Base-by-base conservation (phyloP, 2,113 vertebrate species). In the Syrmaticus mikado region DNA sequence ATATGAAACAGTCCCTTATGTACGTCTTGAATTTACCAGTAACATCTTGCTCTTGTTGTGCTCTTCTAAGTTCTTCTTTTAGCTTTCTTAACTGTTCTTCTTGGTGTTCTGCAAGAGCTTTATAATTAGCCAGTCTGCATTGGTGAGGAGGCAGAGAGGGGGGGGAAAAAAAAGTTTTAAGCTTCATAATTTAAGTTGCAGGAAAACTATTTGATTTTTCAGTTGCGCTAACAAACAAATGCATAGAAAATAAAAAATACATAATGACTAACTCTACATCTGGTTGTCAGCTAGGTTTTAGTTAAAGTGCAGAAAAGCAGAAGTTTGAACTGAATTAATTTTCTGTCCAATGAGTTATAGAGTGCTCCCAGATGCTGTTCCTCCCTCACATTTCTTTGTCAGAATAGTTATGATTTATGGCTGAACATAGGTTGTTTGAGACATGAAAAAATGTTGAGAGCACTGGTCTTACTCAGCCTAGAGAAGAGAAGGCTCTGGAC, bases 1-100 rank as follows among this genome's bases (percentile, higher is more conserved):
- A 62, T 27, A 19, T 57, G 5, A 43, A 62, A 45, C 8, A 45
- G 13, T 24, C 14, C 13, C 4, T 55, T 66, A 14, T 61, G 27
- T 62, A 73, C 40, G 41, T 85, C 50, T 94, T 87, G 11, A 75
- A 81, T 97, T 98, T 97, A 99, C 99, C 96, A 30, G 98, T 98
- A 41, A 91, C 89, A 25, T 99, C 98, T 5, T 97, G 97, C 3
- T 98, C 95, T 87, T 98, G 98, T 43, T 98, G 98, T 10, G 65
- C 88, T 93, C 97, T 98, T 90, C 98, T 98, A 38, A 99, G 92
- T 12, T 97, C 94, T 96, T 99, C 98, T 92, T 98, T 99, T 50
- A 99, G 90, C 71, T 97, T 97, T 87, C 97, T 97, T 82, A 99
- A 72, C 1, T 97, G 94, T 8, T 98, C 97, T 30, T 98, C 98